A percentile compares a stretch with the other conserved stretches of the same genome.
Conservation (phyloP, 2,113 vertebrate genomes). For the Melierax canorus region DNA sequence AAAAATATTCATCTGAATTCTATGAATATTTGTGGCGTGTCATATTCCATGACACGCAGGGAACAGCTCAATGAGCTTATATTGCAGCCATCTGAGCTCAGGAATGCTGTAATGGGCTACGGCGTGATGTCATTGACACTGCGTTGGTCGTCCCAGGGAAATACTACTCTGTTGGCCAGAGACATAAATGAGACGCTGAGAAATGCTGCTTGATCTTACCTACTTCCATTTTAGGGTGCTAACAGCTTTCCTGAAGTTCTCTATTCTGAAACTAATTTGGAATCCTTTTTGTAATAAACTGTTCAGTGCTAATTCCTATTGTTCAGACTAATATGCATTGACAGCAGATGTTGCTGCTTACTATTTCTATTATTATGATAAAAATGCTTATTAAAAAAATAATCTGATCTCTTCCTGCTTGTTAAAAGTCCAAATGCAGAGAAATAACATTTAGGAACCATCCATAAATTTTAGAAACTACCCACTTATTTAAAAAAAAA, state of each 20-base stretch:
- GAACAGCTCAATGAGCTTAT: background rate
- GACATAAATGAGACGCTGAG: background rate
- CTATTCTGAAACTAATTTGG: constrained; percentile 23
- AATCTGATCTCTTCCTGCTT: background rate
- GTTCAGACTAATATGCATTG: background rate
- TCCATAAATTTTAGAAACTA: background rate
- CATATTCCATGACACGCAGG: background rate
- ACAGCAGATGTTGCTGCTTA: background rate
- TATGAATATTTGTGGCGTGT: background rate
- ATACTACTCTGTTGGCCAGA: background rate
- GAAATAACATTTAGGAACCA: background rate
- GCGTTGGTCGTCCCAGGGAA: background rate
- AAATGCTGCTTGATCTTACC: background rate
- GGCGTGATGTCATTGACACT: background rate
- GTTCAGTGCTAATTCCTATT: background rate
- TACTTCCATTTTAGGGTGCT: background rate
- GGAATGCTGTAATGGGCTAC: background rate
- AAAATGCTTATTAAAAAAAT: background rate
- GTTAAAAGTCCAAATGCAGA: background rate
- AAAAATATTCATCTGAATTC: background rate
- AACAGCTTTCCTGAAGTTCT: background rate
- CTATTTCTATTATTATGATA: background rate
- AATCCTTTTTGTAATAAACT: background rate
- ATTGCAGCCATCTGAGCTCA: background rate
- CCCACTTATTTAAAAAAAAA: background rate